These are phyloP conservation scores for Gorsachius goisagi DNA, from an alignment of 2,113 vertebrate species.

Conservation along the genomic window DNA sequence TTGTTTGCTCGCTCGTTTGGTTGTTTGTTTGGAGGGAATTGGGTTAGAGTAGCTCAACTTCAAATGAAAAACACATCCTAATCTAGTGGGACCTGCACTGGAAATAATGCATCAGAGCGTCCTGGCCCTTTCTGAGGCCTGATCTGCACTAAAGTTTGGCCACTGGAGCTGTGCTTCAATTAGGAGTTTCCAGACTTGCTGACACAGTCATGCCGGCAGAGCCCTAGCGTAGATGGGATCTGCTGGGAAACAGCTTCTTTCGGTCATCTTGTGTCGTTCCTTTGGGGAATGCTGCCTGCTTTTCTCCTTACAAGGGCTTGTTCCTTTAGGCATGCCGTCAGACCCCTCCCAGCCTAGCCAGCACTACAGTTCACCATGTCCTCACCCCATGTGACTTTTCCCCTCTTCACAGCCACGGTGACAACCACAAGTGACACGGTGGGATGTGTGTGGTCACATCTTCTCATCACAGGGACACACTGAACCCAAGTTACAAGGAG, in stretches of 20 bases:
- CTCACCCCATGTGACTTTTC: background rate
- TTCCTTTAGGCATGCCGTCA: fast-evolving
- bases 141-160: background rate
- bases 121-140: background rate
- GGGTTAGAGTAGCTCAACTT: slow-evolving; percentile 3
- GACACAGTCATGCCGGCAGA: background rate
- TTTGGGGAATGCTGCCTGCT: background rate
- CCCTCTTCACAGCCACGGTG: background rate
- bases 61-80: slow-evolving; percentile 34
- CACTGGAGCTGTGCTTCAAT: background rate
- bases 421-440: background rate
- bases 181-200: slow-evolving; percentile 21
- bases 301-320: background rate
- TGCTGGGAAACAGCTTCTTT: slow-evolving; percentile 17
- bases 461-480: background rate
- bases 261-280: background rate
- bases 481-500: background rate
- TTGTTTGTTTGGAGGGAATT: slow-evolving; percentile 17
- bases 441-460: too few species aligned
- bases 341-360: background rate
- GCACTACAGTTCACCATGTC: background rate
- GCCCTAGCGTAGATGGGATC: background rate
- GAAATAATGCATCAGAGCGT: slow-evolving; percentile 22
- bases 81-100: background rate
- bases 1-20: background rate